phyloP scores from a whole-genome alignment of 2,797 vertebrate species.

The Eremophila alpestris region DNA sequence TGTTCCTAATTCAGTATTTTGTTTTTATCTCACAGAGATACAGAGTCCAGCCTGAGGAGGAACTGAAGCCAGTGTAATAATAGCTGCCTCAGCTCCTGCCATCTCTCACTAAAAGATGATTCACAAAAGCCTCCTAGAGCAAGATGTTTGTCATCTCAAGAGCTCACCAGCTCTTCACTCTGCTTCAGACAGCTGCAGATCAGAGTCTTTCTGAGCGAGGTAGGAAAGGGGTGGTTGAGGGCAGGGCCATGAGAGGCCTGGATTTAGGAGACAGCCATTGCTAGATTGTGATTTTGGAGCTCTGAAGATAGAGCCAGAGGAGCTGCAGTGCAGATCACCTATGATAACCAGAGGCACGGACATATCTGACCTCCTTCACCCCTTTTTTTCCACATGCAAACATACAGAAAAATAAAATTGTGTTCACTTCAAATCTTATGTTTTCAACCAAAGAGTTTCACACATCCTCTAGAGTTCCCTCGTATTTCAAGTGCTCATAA shows the following conservation, averaged over 20 bases:
- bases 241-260: neutral
- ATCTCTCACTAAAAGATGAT: neutral
- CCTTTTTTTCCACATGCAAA: neutral
- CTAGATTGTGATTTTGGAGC: neutral
- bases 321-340: neutral
- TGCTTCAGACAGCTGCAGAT: neutral
- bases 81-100: neutral
- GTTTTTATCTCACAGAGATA: neutral
- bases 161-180: neutral
- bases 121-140: neutral
- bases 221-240: neutral
- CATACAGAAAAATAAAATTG: neutral
- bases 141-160: neutral
- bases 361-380: neutral
- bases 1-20: neutral
- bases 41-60: neutral
- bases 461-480: neutral
- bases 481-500: neutral
- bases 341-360: accelerated
- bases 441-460: neutral
- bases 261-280: neutral
- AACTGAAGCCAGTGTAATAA: neutral
- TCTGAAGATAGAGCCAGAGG: neutral
- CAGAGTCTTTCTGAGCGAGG: neutral
- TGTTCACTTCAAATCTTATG: neutral